phyloP scores from a whole-genome alignment of 1,140 invertebrate genomes.

The Aphidius ervi region DNA sequence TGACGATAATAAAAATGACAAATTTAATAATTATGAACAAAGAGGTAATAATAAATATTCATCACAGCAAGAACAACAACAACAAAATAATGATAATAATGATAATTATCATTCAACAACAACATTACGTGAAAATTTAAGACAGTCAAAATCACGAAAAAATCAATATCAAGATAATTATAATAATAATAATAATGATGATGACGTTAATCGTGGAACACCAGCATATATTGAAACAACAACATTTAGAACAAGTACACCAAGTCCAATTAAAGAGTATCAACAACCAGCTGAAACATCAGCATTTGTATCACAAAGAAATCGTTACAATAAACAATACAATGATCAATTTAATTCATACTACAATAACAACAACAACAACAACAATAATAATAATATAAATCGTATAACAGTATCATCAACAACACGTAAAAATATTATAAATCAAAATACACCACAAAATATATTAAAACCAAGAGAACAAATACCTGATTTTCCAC shows the following conservation, averaged over 20 bases:
- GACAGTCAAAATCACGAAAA: not conserved
- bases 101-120: slow-evolving; percentile 14
- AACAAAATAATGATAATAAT: not conserved
- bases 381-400: slow-evolving; percentile 30
- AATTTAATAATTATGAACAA: slow-evolving; percentile 31
- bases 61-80: not conserved
- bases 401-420: slow-evolving; percentile 19
- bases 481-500: slow-evolving; percentile 33
- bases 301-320: slow-evolving; percentile 63
- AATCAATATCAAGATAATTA: not conserved
- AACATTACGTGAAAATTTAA: slow-evolving; percentile 26
- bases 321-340: slow-evolving; percentile 41
- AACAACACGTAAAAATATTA: slow-evolving; percentile 24
- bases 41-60: slow-evolving; percentile 32
- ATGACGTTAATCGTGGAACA: slow-evolving; percentile 27
- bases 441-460: slow-evolving; percentile 19
- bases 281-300: slow-evolving; percentile 72
- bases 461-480: slow-evolving; percentile 22
- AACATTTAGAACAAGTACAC: slow-evolving; percentile 43
- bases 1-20: slow-evolving; percentile 26
- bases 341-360: slow-evolving; percentile 34
- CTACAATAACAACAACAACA: slow-evolving; percentile 19
- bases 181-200: slow-evolving; percentile 1
- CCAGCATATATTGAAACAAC: slow-evolving; percentile 46
- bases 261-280: slow-evolving; percentile 55